These are phyloP conservation scores for Thecophora atra DNA, from an alignment of 2,888 invertebrate genomes.

Conservation along the genomic window DNA sequence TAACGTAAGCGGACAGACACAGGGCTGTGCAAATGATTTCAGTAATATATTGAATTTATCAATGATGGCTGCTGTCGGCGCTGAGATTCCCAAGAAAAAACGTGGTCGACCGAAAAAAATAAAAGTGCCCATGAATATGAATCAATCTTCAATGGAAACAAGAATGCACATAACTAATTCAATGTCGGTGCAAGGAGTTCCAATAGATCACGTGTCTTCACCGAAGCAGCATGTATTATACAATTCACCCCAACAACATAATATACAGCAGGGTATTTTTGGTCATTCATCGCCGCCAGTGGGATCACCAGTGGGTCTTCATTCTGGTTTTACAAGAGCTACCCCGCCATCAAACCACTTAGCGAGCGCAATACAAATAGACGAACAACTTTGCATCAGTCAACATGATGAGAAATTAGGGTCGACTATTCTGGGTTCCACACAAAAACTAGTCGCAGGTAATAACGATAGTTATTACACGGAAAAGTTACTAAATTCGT, in stretches of 20 bases:
- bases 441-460: conserved; percentile 2
- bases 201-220: conserved; percentile 41
- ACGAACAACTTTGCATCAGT: conserved; percentile 38
- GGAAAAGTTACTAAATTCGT: conserved; percentile 24
- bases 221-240: conserved; percentile 44
- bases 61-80: conserved; percentile 58
- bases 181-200: conserved; percentile 50
- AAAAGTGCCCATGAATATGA: conserved; percentile 65
- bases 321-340: conserved; percentile 52
- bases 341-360: conserved; percentile 45
- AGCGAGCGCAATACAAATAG: conserved; percentile 35
- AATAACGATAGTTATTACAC: conserved; percentile 29
- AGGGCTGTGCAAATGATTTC: conserved; percentile 68
- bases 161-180: conserved; percentile 64
- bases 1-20: conserved; percentile 54
- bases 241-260: conserved; percentile 44
- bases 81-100: conserved; percentile 83
- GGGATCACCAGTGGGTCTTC: conserved; percentile 60
- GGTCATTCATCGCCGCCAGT: conserved; percentile 55
- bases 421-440: conserved; percentile 11
- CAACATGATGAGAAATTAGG: conserved; percentile 31
- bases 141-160: conserved; percentile 66
- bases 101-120: conserved; percentile 89
- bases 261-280: conserved; percentile 31
- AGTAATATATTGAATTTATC: conserved; percentile 59